A percentile compares a stretch with the other conserved stretches of the same genome.
phyloP scores from a whole-genome alignment of 2,888 invertebrate genomes.

The Parnassius orleans region DNA sequence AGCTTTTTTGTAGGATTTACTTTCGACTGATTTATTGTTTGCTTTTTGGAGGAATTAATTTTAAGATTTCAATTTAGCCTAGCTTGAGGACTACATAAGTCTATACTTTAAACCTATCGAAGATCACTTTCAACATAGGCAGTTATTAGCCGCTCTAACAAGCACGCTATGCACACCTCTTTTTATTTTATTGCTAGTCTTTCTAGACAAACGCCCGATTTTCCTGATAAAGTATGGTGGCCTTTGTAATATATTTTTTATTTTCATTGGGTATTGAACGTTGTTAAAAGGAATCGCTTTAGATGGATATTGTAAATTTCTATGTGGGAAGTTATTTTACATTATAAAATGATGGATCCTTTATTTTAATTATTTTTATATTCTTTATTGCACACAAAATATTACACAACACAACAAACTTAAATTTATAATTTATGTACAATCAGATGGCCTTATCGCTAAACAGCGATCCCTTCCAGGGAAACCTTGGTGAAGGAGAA shows the following conservation, averaged over 20 bases:
- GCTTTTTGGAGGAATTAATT: no score
- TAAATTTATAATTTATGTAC: no score
- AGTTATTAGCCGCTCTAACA: constrained; percentile 44
- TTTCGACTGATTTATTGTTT: no score
- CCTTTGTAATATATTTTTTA: constrained; percentile 15
- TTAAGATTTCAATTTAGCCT: neutral
- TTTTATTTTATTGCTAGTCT: constrained; percentile 28
- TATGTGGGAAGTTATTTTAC: no score
- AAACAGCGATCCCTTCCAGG: no score
- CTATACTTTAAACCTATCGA: constrained; percentile 15
- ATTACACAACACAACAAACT: no score
- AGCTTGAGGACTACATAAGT: neutral
- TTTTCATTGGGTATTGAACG: neutral
- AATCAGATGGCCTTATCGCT: no score
- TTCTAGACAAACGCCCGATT: constrained; percentile 11
- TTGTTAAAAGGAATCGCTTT: neutral
- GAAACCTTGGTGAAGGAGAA: no score
- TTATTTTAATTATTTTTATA: no score
- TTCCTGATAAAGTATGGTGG: constrained; percentile 18
- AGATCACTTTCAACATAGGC: constrained; percentile 32
- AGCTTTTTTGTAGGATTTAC: no score
- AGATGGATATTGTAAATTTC: constrained; percentile 1
- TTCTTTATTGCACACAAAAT: no score
- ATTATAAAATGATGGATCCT: no score
- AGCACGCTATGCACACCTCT: constrained; percentile 30